These are phyloP conservation scores for Saxidomus purpurata DNA, from an alignment of 1,140 invertebrate species.

Conservation along the genomic window DNA sequence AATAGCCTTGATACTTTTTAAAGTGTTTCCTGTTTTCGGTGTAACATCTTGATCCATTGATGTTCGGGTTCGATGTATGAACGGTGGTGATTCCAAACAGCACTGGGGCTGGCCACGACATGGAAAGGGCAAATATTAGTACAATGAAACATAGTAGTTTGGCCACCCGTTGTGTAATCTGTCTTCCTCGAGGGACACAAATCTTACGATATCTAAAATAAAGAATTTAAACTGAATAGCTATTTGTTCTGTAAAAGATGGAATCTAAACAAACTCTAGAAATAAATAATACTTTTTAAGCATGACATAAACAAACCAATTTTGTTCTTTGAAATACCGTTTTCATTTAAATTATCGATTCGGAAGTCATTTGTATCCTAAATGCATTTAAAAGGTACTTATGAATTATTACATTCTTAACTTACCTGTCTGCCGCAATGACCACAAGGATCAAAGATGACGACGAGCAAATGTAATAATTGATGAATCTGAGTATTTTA, in stretches of 20 bases:
- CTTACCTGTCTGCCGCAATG: neutral
- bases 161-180: conserved; percentile 55
- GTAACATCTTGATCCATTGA: conserved; percentile 60
- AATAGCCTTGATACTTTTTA: conserved; percentile 6
- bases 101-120: no score
- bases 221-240: no score
- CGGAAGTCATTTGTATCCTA: neutral
- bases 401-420: neutral
- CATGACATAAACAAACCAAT: no score
- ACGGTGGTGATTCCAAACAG: conserved; percentile 66
- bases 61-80: neutral
- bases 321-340: no score
- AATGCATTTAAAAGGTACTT: neutral
- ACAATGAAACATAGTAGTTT: conserved; percentile 67
- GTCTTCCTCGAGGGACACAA: conserved; percentile 68
- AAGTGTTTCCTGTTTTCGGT: conserved; percentile 46
- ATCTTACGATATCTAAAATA: conserved; percentile 70
- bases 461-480: neutral
- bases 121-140: conserved; percentile 54
- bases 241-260: no score
- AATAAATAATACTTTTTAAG: no score
- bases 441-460: neutral
- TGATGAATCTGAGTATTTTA: neutral
- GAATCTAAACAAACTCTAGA: no score
- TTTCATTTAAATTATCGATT: no score